These are phyloP conservation scores for Acipenser oxyrinchus DNA, from an alignment of 2,797 vertebrate species.

Conservation along the genomic window DNA sequence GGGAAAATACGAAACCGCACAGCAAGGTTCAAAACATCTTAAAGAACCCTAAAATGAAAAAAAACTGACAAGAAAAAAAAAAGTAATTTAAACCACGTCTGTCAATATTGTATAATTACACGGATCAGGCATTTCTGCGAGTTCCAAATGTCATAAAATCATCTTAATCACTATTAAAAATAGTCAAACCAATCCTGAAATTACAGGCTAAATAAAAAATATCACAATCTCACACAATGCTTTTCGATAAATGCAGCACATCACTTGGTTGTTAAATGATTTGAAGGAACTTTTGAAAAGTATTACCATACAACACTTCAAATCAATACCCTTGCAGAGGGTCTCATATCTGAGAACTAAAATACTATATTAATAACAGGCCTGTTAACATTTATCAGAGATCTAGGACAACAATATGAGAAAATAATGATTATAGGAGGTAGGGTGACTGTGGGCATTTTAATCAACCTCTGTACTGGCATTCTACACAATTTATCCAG, in stretches of 20 bases:
- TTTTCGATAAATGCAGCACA: background rate
- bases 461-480: conserved; percentile 72
- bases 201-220: too few species aligned
- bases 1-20: too few species aligned
- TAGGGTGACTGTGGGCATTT: conserved; percentile 74
- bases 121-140: too few species aligned
- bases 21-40: too few species aligned
- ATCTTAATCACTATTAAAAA: too few species aligned
- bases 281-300: background rate
- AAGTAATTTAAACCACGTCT: too few species aligned
- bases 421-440: conserved; percentile 76
- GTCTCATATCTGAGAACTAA: conserved; percentile 47
- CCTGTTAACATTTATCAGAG: conserved; percentile 67
- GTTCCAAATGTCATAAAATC: too few species aligned
- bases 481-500: conserved; percentile 75
- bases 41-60: too few species aligned
- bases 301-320: background rate
- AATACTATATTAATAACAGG: conserved; percentile 55
- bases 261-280: too few species aligned
- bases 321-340: conserved; percentile 25
- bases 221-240: background rate
- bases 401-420: conserved; percentile 69
- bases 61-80: too few species aligned
- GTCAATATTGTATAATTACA: too few species aligned
- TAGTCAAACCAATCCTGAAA: too few species aligned